A percentile compares a stretch with the other conserved stretches of the same genome.
These are phyloP conservation scores for Ceryle rudis DNA, from an alignment of 2,797 vertebrate genomes.

Conservation along the genomic window DNA sequence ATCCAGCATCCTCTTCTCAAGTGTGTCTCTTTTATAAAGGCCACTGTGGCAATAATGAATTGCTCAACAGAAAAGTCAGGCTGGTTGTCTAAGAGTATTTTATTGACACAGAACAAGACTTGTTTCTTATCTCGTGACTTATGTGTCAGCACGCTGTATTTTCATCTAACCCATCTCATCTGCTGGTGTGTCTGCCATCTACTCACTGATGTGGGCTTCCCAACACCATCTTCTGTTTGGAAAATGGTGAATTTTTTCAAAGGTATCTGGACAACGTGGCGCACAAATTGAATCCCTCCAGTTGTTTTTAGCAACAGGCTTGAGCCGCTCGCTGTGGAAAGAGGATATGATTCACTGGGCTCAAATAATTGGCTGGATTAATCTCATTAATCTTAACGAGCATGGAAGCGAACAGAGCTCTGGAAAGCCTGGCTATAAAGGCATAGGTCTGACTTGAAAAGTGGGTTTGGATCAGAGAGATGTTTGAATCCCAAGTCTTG, in stretches of 20 bases:
- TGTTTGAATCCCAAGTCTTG: not conserved
- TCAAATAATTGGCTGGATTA: not conserved
- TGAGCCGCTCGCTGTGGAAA: constrained; percentile 74
- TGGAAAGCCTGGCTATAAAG: not conserved
- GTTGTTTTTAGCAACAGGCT: constrained; percentile 49
- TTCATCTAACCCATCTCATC: not conserved
- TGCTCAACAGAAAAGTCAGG: not conserved
- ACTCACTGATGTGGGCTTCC: not conserved
- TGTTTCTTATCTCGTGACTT: not conserved
- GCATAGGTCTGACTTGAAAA: not conserved
- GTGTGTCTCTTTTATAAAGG: not conserved
- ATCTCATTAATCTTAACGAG: not conserved
- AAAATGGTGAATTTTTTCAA: not conserved
- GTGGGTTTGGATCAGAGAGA: not conserved
- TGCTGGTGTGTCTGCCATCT: accelerated
- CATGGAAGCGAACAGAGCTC: not conserved
- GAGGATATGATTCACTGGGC: not conserved
- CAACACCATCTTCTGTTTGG: not conserved
- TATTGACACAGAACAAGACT: not conserved
- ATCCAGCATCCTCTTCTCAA: not conserved
- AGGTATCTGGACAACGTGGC: not conserved
- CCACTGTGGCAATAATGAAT: not conserved
- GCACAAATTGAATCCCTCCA: not conserved
- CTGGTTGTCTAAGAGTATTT: not conserved
- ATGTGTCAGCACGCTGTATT: not conserved